Conservation (phyloP, 2,888 invertebrate species). For the Dysmachus trigonus region DNA sequence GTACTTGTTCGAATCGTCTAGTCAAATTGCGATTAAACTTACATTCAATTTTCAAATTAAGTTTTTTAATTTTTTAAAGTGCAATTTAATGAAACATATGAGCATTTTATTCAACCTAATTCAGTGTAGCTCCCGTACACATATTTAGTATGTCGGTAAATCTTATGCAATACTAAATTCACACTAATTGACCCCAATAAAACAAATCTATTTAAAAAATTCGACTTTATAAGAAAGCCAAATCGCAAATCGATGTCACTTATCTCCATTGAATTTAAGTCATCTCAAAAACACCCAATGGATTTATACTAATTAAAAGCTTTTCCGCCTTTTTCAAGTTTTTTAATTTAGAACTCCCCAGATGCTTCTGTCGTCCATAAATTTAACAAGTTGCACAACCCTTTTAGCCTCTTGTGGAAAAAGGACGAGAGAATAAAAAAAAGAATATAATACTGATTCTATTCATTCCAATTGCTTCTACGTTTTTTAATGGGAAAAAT, state of each 20-base stretch:
- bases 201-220: background rate
- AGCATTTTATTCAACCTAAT: too few relatives aligned
- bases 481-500: background rate
- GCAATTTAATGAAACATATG: too few relatives aligned
- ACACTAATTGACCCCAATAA: too few relatives aligned
- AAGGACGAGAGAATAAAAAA: background rate
- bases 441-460: background rate
- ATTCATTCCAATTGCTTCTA: background rate
- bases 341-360: constrained; percentile 45
- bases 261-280: background rate
- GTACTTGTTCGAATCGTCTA: too few relatives aligned
- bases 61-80: too few relatives aligned
- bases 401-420: background rate
- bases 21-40: too few relatives aligned
- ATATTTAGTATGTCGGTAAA: too few relatives aligned
- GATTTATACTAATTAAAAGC: constrained; percentile 23
- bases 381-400: constrained; percentile 26
- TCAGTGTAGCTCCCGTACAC: too few relatives aligned
- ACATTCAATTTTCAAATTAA: too few relatives aligned
- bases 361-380: constrained; percentile 46
- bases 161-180: too few relatives aligned
- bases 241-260: background rate
- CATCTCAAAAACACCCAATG: constrained; percentile 24
- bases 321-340: constrained; percentile 46
- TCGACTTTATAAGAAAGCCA: background rate